Evolutionary conservation across 2,888 invertebrate genomes (phyloP), one percentile per base, ranked within the genome.

Genomic region (Cosmia pyralina): DNA sequence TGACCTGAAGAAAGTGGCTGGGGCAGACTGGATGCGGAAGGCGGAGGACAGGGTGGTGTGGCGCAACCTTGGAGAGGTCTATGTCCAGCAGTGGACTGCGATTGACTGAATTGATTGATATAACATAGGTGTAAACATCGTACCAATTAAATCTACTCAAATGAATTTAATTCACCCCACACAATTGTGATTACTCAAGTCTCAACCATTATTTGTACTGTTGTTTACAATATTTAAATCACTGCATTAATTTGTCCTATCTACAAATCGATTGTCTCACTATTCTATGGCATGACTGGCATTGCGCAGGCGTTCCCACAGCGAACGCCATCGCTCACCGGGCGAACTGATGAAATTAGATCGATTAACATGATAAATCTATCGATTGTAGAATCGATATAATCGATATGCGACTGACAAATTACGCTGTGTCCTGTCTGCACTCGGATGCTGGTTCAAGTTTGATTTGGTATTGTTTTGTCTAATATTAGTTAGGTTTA

Each of bases 361-460:
- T 96, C 95, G 95, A 96, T 95, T 95, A 95, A 93, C 92, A 91
- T 94, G 95, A 96, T 96, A 95, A 94, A 95, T 94, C 90, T 94
- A 94, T 95, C 93, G 93, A 94, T 92, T 84, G 88, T 89, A 89
- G 85, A 87, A 86, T 92, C 92, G 93, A 94, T 94, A 91, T 88
- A 88, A 93, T 94, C 92, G 91, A 93, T 92, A 92, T 84, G 83
- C 91, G 92, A 91, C 94, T 95, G 95, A 95, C 96, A 96, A 95
- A 96, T 96, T 94, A 94, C 93, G 92, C 90, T 90, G 90, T 91
- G 93, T 91, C 92, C 92, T 88, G 92, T 92, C 92, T 91, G 87
- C 89, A 88, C 84, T 88, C 85, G 87, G 63, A 69, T 74, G 72
- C 84, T 87, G 86, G 81, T 87, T 84, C 69, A 64, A 87, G 55